Percentiles rank a stretch among this genome's conserved stretches.
Evolutionary conservation across 2,888 invertebrate species (phyloP).

Genomic region (Yponomeuta sedellus): DNA sequence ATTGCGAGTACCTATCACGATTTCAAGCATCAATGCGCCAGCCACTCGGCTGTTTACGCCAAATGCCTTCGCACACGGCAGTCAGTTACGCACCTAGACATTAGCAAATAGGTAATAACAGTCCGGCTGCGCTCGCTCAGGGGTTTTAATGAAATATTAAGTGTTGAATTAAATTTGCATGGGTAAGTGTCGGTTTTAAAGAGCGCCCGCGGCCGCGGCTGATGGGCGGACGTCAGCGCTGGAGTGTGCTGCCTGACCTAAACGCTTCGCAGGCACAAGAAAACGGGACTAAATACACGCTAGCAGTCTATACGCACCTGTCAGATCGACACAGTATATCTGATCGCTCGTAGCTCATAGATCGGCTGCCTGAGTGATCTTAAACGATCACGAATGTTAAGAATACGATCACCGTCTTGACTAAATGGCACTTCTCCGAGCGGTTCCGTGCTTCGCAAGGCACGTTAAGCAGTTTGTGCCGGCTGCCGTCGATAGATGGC

Average conservation of each 20-base stretch:
- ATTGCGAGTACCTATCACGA: too few species aligned
- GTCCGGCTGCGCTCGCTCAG: slow-evolving; percentile 14
- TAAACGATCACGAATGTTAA: too few species aligned
- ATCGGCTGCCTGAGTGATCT: too few species aligned
- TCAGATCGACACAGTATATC: too few species aligned
- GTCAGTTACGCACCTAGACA: not conserved
- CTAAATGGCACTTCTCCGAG: too few species aligned
- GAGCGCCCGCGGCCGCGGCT: not conserved
- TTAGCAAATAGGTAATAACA: slow-evolving; percentile 18
- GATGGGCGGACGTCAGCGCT: slow-evolving; percentile 3
- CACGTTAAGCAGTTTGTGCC: too few species aligned
- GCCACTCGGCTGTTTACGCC: not conserved
- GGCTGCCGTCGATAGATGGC: too few species aligned
- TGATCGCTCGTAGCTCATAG: too few species aligned
- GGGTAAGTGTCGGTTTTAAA: slow-evolving; percentile 22
- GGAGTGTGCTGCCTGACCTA: slow-evolving; percentile 8
- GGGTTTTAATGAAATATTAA: slow-evolving; percentile 33
- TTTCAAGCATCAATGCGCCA: not conserved
- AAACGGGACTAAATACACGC: not conserved
- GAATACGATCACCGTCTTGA: too few species aligned
- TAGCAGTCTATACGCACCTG: too few species aligned
- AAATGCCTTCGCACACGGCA: not conserved
- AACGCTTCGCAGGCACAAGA: not conserved
- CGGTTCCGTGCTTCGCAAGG: too few species aligned
- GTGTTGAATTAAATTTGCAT: slow-evolving; percentile 33